Evolutionary conservation across 2,113 vertebrate genomes (phyloP).

Genomic region (Osmerus mordax): DNA sequence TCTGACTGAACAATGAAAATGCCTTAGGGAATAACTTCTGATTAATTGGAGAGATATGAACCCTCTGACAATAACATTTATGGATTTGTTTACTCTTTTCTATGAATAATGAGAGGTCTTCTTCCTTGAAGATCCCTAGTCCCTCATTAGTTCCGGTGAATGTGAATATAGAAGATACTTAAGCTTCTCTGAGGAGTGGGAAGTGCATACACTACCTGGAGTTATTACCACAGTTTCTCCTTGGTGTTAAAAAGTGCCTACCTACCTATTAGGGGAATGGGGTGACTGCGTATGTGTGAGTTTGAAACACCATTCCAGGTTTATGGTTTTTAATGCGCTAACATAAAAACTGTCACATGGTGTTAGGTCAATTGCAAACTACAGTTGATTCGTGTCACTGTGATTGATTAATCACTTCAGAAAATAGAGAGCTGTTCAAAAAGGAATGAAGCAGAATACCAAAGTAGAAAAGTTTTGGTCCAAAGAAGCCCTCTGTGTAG

Average conservation of each 20-base stretch:
- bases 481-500: background rate
- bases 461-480: background rate
- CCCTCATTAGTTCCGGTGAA: conserved; percentile 65
- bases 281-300: too few species aligned
- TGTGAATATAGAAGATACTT: conserved; percentile 45
- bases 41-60: conserved; percentile 66
- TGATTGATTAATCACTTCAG: too few species aligned
- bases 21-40: conserved; percentile 54
- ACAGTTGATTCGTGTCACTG: too few species aligned
- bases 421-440: too few species aligned
- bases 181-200: conserved; percentile 21
- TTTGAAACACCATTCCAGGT: too few species aligned
- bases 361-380: too few species aligned
- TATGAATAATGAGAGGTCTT: conserved; percentile 66
- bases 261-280: too few species aligned
- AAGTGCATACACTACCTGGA: background rate
- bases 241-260: too few species aligned
- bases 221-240: background rate
- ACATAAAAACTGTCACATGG: too few species aligned
- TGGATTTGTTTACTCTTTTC: conserved; percentile 66
- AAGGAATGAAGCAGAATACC: background rate
- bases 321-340: too few species aligned
- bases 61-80: conserved; percentile 63
- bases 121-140: conserved; percentile 61
- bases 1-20: conserved; percentile 59